These are phyloP conservation scores for Eupithecia subfuscata DNA, from an alignment of 2,888 invertebrate genomes.

Conservation along the genomic window DNA sequence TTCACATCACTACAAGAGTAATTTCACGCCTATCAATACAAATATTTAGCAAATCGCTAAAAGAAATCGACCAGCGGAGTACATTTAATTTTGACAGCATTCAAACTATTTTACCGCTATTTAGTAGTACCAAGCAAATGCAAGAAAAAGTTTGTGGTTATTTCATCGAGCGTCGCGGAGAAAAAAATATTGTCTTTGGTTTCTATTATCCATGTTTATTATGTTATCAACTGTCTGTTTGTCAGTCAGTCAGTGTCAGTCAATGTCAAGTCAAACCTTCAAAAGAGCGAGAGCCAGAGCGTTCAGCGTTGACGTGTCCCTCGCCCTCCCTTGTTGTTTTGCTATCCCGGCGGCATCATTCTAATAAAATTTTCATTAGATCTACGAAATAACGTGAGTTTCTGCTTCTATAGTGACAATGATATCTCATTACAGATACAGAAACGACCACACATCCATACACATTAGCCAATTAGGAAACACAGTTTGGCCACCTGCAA, in stretches of 20 bases:
- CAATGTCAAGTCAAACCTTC: neutral
- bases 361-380: neutral
- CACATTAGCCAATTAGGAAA: neutral
- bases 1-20: conserved; percentile 32
- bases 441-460: neutral
- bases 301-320: conserved; percentile 28
- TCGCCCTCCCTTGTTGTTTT: conserved; percentile 25
- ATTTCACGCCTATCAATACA: conserved; percentile 29
- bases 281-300: too few species aligned
- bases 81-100: conserved; percentile 34
- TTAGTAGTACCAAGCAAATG: neutral
- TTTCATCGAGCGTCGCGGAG: too few species aligned
- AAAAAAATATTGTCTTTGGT: neutral
- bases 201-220: too few species aligned
- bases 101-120: neutral
- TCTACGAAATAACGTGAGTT: conserved; percentile 7
- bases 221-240: too few species aligned
- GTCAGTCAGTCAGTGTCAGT: neutral
- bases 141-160: too few species aligned
- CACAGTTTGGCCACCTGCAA: neutral
- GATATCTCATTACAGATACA: neutral
- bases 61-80: conserved; percentile 22
- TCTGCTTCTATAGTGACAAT: neutral
- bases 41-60: conserved; percentile 19
- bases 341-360: neutral